Evolutionary conservation across 2,797 vertebrate species (phyloP).

Genomic region (Psittacula echo): DNA sequence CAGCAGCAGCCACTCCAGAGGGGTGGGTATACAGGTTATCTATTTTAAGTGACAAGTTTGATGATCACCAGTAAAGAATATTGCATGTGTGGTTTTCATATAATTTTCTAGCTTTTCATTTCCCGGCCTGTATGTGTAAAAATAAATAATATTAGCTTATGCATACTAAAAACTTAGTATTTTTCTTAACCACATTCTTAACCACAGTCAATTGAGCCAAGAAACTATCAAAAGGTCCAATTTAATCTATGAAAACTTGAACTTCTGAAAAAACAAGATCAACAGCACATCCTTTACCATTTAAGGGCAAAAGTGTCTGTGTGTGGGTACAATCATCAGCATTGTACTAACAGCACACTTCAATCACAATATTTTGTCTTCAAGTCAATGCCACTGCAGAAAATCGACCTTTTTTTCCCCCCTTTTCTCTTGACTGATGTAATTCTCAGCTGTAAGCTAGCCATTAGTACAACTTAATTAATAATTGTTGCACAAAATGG

Average conservation of each 20-base stretch:
- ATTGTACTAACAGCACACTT: accelerated
- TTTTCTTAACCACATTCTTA: neutral
- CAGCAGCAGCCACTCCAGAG: accelerated
- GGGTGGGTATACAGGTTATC: neutral
- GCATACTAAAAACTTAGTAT: neutral
- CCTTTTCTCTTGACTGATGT: neutral
- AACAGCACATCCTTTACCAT: neutral
- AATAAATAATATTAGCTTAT: neutral
- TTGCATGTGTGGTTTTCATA: neutral
- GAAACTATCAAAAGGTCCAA: neutral
- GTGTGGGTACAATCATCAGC: accelerated
- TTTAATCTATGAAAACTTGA: neutral
- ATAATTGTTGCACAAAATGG: neutral
- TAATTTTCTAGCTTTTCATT: neutral
- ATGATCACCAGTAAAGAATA: neutral
- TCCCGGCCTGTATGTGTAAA: neutral
- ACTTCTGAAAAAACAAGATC: neutral
- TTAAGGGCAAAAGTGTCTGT: accelerated
- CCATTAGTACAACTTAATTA: neutral
- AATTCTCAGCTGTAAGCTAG: neutral
- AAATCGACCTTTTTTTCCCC: accelerated
- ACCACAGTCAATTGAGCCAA: neutral
- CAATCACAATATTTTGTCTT: neutral
- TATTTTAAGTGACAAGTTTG: neutral
- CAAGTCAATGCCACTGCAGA: neutral